Conservation (phyloP, 2,888 invertebrate species). For the Harmothoe impar region DNA sequence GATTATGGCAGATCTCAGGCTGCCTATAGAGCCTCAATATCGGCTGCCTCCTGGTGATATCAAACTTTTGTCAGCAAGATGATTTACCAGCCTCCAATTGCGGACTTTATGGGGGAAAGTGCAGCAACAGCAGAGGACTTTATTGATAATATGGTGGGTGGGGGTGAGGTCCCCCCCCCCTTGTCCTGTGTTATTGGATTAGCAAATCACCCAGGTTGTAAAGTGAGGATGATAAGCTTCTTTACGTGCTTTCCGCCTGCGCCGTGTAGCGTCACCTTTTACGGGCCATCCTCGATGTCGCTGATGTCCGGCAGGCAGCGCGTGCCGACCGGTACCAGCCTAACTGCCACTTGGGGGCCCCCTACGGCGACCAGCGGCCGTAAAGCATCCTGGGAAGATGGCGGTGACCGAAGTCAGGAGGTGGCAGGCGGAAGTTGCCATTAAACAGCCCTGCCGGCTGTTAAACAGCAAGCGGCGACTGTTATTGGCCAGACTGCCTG, state of each 20-base stretch:
- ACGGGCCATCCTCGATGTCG: not conserved
- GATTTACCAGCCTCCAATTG: not conserved
- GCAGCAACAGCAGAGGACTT: not conserved
- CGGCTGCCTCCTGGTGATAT: not conserved
- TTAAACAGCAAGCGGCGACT: not conserved
- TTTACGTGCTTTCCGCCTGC: constrained; percentile 13
- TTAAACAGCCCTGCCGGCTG: not conserved
- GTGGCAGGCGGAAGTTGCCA: not conserved
- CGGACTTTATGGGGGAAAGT: not conserved
- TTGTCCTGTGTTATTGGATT: not conserved
- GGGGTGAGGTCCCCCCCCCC: too few relatives aligned
- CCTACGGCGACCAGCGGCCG: not conserved
- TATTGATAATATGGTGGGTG: not conserved
- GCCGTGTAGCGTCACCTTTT: not conserved
- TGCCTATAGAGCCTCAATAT: not conserved
- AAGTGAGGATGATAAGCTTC: constrained; percentile 24
- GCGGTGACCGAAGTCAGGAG: not conserved
- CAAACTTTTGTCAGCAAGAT: not conserved
- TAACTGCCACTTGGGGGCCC: constrained; percentile 18
- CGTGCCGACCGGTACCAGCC: not conserved
- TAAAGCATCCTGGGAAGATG: not conserved
- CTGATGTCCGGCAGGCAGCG: constrained; percentile 12
- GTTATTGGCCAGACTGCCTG: not conserved
- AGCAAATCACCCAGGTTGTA: constrained; percentile 7
- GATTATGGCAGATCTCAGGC: not conserved